Conservation (phyloP, 1,140 invertebrate genomes). For the Centruroides sculpturatus region DNA sequence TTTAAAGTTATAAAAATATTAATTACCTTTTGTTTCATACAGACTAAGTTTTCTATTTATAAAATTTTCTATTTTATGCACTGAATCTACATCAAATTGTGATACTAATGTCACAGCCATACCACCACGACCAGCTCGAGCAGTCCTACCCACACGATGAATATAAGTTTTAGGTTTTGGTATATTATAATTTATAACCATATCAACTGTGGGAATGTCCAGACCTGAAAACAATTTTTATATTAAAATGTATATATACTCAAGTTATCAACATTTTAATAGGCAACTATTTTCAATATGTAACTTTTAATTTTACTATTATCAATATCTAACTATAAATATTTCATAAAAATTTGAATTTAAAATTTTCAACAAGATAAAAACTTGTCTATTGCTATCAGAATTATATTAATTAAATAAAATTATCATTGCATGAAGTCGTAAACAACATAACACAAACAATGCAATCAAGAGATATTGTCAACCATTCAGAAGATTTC, state of each 20-base stretch:
- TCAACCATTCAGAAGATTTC: too few relatives aligned
- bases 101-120: constrained; percentile 71
- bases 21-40: constrained; percentile 62
- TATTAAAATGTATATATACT: neutral
- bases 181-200: constrained; percentile 88
- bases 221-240: constrained; percentile 29
- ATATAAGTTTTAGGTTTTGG: constrained; percentile 89
- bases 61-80: constrained; percentile 69
- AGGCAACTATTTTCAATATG: too few relatives aligned
- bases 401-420: too few relatives aligned
- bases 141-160: constrained; percentile 92
- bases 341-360: too few relatives aligned
- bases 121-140: constrained; percentile 73
- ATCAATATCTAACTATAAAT: too few relatives aligned
- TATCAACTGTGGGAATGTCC: constrained; percentile 86
- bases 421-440: too few relatives aligned
- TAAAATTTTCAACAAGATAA: too few relatives aligned
- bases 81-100: constrained; percentile 72
- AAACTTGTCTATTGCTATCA: too few relatives aligned
- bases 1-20: constrained; percentile 1
- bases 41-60: constrained; percentile 76
- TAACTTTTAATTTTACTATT: too few relatives aligned
- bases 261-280: too few relatives aligned
- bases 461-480: too few relatives aligned
- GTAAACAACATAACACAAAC: too few relatives aligned